Evolutionary conservation across 2,888 invertebrate genomes (phyloP).

Genomic region (Chrysomela aeneicollis): DNA sequence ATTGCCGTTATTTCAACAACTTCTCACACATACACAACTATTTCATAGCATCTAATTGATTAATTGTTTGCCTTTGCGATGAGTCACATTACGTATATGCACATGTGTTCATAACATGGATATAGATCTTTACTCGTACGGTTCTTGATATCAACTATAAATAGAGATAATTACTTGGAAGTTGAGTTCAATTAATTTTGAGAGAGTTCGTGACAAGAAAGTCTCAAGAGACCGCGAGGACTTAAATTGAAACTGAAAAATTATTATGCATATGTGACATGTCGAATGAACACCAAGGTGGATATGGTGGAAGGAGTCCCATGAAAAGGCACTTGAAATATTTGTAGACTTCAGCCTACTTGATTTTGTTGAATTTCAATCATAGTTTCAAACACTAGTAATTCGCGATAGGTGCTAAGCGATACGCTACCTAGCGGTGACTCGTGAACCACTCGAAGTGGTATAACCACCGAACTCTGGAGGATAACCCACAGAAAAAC

Average conservation of each 20-base stretch:
- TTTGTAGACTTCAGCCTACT: no score
- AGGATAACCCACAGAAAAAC: no score
- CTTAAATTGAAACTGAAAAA: slow-evolving; percentile 1
- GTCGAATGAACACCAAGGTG: not conserved
- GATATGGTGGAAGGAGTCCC: no score
- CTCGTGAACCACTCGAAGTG: no score
- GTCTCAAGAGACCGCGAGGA: not conserved
- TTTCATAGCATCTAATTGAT: not conserved
- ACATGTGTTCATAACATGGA: not conserved
- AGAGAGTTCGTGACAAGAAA: not conserved
- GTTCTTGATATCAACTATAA: not conserved
- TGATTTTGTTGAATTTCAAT: no score
- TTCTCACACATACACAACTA: not conserved
- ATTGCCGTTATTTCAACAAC: not conserved
- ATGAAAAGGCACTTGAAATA: no score
- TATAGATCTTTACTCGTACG: not conserved
- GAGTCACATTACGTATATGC: not conserved
- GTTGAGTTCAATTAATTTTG: not conserved
- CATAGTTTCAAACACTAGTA: no score
- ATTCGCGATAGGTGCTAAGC: no score
- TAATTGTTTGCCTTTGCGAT: not conserved
- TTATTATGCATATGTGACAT: not conserved
- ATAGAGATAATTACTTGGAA: slow-evolving; percentile 5
- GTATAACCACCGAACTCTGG: no score
- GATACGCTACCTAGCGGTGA: no score